A percentile compares a stretch with the other conserved stretches of the same genome.
These are phyloP conservation scores for Semotilus atromaculatus DNA, from an alignment of 2,797 vertebrate species.

Conservation along the genomic window DNA sequence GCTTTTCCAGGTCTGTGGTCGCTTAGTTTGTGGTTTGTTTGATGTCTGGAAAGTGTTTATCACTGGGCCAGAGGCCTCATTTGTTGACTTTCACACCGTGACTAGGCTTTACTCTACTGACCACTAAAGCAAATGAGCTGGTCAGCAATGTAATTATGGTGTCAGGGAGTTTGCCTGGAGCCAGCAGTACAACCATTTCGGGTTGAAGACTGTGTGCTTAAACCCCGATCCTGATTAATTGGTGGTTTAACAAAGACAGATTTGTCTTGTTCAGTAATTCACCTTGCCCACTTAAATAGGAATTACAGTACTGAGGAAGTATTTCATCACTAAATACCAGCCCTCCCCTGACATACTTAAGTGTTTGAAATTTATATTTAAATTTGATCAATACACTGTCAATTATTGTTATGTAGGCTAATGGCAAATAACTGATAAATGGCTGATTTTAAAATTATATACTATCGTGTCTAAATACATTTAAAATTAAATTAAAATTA, in stretches of 20 bases:
- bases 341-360: neutral
- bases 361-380: neutral
- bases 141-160: slow-evolving; percentile 59
- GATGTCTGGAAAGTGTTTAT: slow-evolving; percentile 59
- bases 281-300: slow-evolving; percentile 41
- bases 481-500: neutral
- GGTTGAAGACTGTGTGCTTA: slow-evolving; percentile 30
- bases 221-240: slow-evolving; percentile 48
- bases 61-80: slow-evolving; percentile 53
- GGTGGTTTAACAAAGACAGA: slow-evolving; percentile 45
- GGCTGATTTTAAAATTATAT: neutral
- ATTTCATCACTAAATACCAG: slow-evolving; percentile 16
- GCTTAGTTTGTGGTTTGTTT: slow-evolving; percentile 54
- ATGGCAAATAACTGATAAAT: neutral
- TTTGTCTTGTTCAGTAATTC: slow-evolving; percentile 54
- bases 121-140: slow-evolving; percentile 60
- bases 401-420: neutral
- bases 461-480: neutral
- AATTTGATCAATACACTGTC: neutral
- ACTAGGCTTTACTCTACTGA: slow-evolving; percentile 54
- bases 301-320: slow-evolving; percentile 26
- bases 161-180: slow-evolving; percentile 51
- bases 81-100: slow-evolving; percentile 59
- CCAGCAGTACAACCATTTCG: slow-evolving; percentile 45
- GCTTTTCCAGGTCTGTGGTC: slow-evolving; percentile 51